Percentiles rank a stretch among this genome's conserved stretches.
phyloP scores from a whole-genome alignment of 2,797 vertebrate genomes.

The Silurus aristotelis region DNA sequence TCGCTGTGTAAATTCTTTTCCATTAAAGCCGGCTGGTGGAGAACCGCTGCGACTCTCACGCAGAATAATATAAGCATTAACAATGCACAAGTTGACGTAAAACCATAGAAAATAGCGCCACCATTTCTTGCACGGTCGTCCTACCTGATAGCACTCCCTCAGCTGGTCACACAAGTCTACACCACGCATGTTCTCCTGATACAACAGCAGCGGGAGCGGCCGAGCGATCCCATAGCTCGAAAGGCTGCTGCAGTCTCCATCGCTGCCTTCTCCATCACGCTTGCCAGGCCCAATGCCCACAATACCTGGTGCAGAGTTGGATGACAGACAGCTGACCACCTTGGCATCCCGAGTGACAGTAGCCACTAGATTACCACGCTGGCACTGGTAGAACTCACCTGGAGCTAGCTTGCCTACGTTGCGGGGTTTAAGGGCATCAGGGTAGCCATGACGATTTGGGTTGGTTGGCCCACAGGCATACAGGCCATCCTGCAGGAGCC shows the following conservation, averaged over 20 bases:
- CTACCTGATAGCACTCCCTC: slow-evolving; percentile 82
- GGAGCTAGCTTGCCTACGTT: slow-evolving; percentile 78
- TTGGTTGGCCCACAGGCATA: slow-evolving; percentile 80
- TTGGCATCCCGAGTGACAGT: slow-evolving; percentile 77
- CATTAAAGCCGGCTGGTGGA: slow-evolving; percentile 76
- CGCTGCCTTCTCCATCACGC: slow-evolving; percentile 62
- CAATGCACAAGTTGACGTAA: slow-evolving; percentile 81
- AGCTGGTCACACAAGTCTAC: slow-evolving; percentile 82
- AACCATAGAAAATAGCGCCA: slow-evolving; percentile 87
- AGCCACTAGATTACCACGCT: slow-evolving; percentile 78
- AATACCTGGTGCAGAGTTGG: slow-evolving; percentile 79
- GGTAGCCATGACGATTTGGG: slow-evolving; percentile 75
- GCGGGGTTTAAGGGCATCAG: slow-evolving; percentile 74
- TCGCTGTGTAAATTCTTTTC: slow-evolving; percentile 81
- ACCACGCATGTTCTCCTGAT: slow-evolving; percentile 83
- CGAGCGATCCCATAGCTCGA: slow-evolving; percentile 68
- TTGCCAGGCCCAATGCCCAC: slow-evolving; percentile 78
- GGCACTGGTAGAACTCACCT: slow-evolving; percentile 83
- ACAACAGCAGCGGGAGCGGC: slow-evolving; percentile 77
- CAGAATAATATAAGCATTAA: slow-evolving; percentile 79
- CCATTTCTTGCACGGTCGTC: slow-evolving; percentile 82
- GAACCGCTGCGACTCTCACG: slow-evolving; percentile 74
- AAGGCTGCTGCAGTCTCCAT: slow-evolving; percentile 67
- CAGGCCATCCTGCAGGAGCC: slow-evolving; percentile 73
- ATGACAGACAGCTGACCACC: slow-evolving; percentile 78